Evolutionary conservation across 2,113 vertebrate genomes (phyloP).

Genomic region (Ophthalmolycus amberensis): DNA sequence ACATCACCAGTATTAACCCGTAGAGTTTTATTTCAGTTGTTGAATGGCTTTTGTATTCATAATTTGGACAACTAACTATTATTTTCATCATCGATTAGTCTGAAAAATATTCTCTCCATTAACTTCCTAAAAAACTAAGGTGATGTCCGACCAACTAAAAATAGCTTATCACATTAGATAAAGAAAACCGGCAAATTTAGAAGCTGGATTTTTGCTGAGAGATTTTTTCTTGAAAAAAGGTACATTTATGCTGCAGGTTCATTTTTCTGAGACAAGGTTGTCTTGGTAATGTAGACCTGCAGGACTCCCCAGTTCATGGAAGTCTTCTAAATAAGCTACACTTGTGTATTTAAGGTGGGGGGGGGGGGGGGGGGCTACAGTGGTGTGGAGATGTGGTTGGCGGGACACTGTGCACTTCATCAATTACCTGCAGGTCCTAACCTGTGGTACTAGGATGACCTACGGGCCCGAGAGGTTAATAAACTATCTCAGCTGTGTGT

Average conservation of each 20-base stretch:
- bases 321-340: not conserved
- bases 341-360: slow-evolving; percentile 12
- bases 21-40: not conserved
- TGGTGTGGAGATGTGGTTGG: slow-evolving; percentile 28
- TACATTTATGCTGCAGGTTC: not conserved
- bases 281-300: slow-evolving; percentile 11
- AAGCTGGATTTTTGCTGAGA: not conserved
- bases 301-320: not conserved
- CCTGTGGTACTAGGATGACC: slow-evolving; percentile 51
- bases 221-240: not conserved
- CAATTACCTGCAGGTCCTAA: slow-evolving; percentile 68
- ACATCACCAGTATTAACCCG: not conserved
- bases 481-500: slow-evolving; percentile 64
- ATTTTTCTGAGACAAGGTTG: slow-evolving; percentile 6
- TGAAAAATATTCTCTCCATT: not conserved
- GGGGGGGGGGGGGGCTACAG: not conserved
- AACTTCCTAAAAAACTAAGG: not conserved
- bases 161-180: not conserved
- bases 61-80: not conserved
- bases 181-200: not conserved
- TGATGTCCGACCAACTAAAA: not conserved
- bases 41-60: not conserved
- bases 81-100: not conserved
- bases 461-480: slow-evolving; percentile 71
- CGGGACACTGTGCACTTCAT: slow-evolving; percentile 57